Percentiles rank a stretch among this genome's conserved stretches.
Conservation (phyloP, 2,797 vertebrate species). For the Pangasius djambal region DNA sequence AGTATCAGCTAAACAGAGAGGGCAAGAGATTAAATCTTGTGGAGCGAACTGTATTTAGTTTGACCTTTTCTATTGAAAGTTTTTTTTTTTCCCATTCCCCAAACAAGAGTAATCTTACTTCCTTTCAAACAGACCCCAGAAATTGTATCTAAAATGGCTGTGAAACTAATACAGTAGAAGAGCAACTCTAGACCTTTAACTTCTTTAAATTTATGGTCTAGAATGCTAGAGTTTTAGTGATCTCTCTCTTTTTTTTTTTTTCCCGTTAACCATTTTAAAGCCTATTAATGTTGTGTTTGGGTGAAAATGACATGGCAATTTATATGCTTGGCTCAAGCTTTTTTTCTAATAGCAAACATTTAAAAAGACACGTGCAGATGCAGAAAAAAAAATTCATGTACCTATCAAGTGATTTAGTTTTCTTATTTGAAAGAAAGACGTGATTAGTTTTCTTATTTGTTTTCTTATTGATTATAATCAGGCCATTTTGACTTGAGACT, state of each 20-base stretch:
- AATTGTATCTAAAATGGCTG: neutral
- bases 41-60: neutral
- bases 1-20: conserved; percentile 27
- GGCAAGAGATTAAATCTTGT: conserved; percentile 16
- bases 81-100: neutral
- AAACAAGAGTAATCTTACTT: conserved; percentile 23
- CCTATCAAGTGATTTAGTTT: neutral
- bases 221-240: neutral
- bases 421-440: too few relatives aligned
- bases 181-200: neutral
- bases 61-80: conserved; percentile 34
- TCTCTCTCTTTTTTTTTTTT: neutral
- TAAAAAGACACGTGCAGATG: neutral
- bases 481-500: neutral
- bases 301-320: neutral
- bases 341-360: neutral
- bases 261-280: neutral
- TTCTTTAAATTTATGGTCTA: neutral
- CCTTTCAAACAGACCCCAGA: conserved; percentile 10
- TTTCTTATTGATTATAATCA: neutral
- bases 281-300: neutral
- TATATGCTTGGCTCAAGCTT: neutral
- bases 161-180: neutral
- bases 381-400: neutral
- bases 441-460: too few relatives aligned